Evolutionary conservation across 2,797 vertebrate genomes (phyloP).

Genomic region (Mormyrus hasselquistii): DNA sequence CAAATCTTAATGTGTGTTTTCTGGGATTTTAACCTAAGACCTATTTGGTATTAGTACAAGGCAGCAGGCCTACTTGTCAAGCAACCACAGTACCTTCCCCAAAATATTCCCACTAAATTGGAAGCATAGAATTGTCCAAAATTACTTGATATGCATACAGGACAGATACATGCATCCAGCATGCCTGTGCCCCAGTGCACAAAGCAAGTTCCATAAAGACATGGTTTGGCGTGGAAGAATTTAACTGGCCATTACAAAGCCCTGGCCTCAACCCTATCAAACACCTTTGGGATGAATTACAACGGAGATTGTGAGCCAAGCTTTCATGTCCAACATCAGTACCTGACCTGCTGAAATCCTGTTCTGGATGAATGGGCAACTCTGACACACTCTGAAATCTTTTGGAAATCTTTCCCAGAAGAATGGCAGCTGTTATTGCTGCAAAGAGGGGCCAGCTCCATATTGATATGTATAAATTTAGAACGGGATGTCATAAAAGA

Average conservation of each 20-base stretch:
- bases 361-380: background rate
- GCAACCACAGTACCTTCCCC: background rate
- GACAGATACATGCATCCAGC: background rate
- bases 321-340: background rate
- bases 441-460: background rate
- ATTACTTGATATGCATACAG: background rate
- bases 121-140: background rate
- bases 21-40: background rate
- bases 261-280: background rate
- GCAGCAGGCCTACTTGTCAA: background rate
- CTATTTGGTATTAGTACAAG: background rate
- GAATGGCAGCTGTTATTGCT: background rate
- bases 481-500: background rate
- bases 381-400: background rate
- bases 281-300: background rate
- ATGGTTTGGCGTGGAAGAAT: background rate
- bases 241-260: background rate
- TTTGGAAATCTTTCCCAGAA: background rate
- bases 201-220: background rate
- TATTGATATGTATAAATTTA: background rate
- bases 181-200: background rate
- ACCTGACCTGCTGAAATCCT: background rate
- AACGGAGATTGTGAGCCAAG: background rate
- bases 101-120: background rate
- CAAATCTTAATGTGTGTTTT: background rate